These are phyloP conservation scores for Tamandua tetradactyla DNA, from an alignment of 2,797 vertebrate species.

Conservation along the genomic window DNA sequence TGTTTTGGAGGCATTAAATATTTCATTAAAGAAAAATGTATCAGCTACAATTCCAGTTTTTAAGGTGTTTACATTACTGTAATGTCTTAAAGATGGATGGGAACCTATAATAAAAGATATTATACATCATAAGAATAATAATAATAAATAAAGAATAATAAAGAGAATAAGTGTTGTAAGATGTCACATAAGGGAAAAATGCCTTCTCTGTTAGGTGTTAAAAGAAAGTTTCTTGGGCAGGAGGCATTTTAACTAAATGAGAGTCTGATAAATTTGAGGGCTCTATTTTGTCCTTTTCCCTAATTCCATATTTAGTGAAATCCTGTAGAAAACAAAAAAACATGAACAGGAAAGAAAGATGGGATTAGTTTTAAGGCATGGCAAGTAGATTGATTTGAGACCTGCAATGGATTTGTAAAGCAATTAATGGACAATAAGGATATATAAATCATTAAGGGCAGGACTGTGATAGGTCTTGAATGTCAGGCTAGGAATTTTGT, in stretches of 20 bases:
- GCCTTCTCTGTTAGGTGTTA: background rate
- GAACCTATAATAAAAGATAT: background rate
- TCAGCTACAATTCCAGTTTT: background rate
- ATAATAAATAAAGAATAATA: background rate
- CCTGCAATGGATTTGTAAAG: background rate
- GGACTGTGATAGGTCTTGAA: background rate
- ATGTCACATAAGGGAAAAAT: background rate
- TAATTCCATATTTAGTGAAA: background rate
- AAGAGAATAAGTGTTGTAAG: background rate
- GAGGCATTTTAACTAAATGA: conserved; percentile 4
- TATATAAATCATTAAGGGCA: background rate
- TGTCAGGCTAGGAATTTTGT: background rate
- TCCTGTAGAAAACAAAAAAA: background rate
- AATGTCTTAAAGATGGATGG: background rate
- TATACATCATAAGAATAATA: background rate
- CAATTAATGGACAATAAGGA: background rate
- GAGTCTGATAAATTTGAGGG: conserved; percentile 17
- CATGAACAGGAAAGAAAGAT: background rate
- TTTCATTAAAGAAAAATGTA: conserved; percentile 41
- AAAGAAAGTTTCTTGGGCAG: conserved; percentile 14
- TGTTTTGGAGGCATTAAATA: background rate
- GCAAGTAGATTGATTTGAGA: background rate
- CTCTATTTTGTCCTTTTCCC: conserved; percentile 26
- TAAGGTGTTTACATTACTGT: background rate
- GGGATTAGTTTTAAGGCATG: background rate